phyloP scores from a whole-genome alignment of 1,140 invertebrate species.

The Portunus trituberculatus region DNA sequence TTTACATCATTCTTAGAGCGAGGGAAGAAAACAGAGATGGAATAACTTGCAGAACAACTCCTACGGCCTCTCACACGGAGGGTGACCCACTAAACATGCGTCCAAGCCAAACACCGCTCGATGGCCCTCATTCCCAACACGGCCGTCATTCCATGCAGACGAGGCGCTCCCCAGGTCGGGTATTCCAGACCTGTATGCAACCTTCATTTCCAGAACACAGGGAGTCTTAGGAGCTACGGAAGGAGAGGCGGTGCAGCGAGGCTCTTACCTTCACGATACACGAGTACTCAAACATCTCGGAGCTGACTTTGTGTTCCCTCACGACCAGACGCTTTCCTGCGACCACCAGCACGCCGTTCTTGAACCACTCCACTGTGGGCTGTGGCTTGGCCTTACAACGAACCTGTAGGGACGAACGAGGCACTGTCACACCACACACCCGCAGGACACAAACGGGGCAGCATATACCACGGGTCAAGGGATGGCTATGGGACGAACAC shows the following conservation, averaged over 20 bases:
- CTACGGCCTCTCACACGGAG: not conserved
- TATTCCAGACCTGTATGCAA: not conserved
- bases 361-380: slow-evolving; percentile 94
- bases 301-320: slow-evolving; percentile 76
- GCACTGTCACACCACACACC: not conserved
- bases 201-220: not conserved
- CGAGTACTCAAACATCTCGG: slow-evolving; percentile 77
- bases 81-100: not conserved
- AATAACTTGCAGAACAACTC: not conserved
- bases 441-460: not conserved
- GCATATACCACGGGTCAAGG: not conserved
- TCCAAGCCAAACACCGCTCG: not conserved
- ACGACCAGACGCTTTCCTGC: slow-evolving; percentile 79
- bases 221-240: not conserved
- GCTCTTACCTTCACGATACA: slow-evolving; percentile 77
- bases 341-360: slow-evolving; percentile 87
- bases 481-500: too few relatives aligned
- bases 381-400: slow-evolving; percentile 84
- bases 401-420: slow-evolving; percentile 43
- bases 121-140: not conserved
- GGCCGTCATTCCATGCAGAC: slow-evolving; percentile 6
- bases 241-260: not conserved
- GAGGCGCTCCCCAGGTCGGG: not conserved
- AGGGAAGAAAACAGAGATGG: not conserved
- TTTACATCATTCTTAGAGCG: not conserved